Evolutionary conservation across 2,797 vertebrate genomes (phyloP).

Genomic region (Hippocampus kuda): DNA sequence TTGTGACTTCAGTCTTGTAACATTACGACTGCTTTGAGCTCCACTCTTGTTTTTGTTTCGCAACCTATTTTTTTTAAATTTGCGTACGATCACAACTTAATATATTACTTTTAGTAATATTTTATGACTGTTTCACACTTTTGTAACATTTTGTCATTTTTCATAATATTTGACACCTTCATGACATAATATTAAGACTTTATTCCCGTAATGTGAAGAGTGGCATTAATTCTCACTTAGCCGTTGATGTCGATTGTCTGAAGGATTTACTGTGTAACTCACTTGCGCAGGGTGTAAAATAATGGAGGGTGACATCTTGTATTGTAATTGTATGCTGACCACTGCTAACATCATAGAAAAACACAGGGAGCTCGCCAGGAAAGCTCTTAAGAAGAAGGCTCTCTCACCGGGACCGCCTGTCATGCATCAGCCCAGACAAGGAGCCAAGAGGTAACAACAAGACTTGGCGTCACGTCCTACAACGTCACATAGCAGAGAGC

Average conservation of each 20-base stretch:
- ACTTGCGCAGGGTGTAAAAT: background rate
- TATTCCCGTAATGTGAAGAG: too few species aligned
- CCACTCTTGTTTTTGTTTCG: too few species aligned
- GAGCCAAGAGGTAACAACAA: constrained; percentile 71
- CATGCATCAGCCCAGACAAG: constrained; percentile 62
- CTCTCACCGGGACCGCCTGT: constrained; percentile 66
- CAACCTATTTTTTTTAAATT: too few species aligned
- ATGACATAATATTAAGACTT: too few species aligned
- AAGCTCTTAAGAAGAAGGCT: constrained; percentile 80
- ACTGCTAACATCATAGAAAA: constrained; percentile 63
- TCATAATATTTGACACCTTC: too few species aligned
- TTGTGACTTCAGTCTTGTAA: too few species aligned
- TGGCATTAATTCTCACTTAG: background rate
- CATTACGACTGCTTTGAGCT: too few species aligned
- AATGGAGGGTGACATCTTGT: background rate
- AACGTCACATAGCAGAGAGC: background rate
- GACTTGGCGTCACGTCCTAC: background rate
- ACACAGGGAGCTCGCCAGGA: constrained; percentile 82
- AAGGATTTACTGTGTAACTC: background rate
- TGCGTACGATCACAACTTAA: too few species aligned
- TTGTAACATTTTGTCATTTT: too few species aligned
- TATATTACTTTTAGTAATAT: too few species aligned
- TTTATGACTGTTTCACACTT: too few species aligned
- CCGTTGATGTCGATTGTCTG: background rate
- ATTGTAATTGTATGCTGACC: background rate